A percentile compares a stretch with the other conserved stretches of the same genome.
Conservation (phyloP, 1,140 invertebrate species). For the Chlorops oryzae region DNA sequence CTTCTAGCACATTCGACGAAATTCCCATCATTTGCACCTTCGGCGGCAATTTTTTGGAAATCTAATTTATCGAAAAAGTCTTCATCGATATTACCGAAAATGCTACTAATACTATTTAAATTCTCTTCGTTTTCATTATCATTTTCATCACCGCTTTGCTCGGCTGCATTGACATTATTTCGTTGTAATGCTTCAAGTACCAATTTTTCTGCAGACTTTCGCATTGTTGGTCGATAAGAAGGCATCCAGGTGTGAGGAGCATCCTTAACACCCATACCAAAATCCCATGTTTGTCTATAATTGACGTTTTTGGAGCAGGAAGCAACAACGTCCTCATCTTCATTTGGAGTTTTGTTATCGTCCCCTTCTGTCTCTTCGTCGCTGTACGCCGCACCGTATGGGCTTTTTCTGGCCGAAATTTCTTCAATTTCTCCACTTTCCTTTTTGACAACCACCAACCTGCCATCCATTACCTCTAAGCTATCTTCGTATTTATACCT, state of each 20-base stretch:
- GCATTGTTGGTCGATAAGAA: conserved; percentile 18
- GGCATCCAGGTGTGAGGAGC: conserved; percentile 18
- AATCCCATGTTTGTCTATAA: too few species aligned
- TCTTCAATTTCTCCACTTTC: conserved; percentile 25
- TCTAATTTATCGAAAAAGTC: conserved; percentile 36
- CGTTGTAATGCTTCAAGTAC: conserved; percentile 14
- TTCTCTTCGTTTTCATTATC: conserved; percentile 1
- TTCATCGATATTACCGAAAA: conserved; percentile 24
- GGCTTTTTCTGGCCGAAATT: conserved; percentile 18
- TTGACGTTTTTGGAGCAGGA: neutral
- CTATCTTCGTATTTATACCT: conserved; percentile 32
- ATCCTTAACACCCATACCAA: neutral
- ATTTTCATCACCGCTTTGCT: conserved; percentile 2
- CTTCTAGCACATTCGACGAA: conserved; percentile 29
- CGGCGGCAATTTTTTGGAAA: conserved; percentile 16
- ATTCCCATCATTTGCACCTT: conserved; percentile 17
- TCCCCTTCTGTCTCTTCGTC: conserved; percentile 15
- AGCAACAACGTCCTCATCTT: neutral
- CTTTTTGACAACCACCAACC: conserved; percentile 35
- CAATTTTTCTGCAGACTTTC: conserved; percentile 22
- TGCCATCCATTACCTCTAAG: conserved; percentile 32
- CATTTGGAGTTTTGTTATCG: conserved; percentile 10
- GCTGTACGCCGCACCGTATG: conserved; percentile 3
- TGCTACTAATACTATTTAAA: too few species aligned
- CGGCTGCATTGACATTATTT: neutral